phyloP scores from a whole-genome alignment of 2,888 invertebrate genomes.

The Smittia sp. region DNA sequence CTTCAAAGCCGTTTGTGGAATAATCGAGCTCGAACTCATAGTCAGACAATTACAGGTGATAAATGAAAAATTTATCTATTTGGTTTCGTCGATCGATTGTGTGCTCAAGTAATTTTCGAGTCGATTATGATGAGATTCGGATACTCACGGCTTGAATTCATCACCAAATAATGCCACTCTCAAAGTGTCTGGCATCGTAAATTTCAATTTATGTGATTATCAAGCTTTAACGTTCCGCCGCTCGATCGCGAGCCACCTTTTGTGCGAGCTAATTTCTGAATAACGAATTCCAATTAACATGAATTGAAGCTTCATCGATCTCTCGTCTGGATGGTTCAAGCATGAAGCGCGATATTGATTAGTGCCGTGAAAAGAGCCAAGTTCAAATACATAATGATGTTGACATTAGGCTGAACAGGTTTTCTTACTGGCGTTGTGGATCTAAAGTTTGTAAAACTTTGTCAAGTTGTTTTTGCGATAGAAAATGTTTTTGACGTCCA shows the following conservation, averaged over 20 bases:
- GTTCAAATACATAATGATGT: constrained; percentile 7
- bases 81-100: background rate
- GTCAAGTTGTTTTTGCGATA: no score
- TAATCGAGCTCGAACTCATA: background rate
- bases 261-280: constrained; percentile 17
- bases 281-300: constrained; percentile 12
- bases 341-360: constrained; percentile 9
- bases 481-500: no score
- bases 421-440: no score
- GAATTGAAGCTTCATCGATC: constrained; percentile 7
- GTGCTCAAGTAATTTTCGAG: background rate
- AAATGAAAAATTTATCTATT: constrained; percentile 1
- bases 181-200: constrained; percentile 2
- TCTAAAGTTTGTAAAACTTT: no score
- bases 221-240: background rate
- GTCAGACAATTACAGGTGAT: constrained; percentile 19
- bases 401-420: background rate
- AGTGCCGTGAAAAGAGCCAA: constrained; percentile 8
- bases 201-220: constrained; percentile 9
- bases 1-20: background rate
- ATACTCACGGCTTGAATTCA: background rate
- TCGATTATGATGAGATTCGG: constrained; percentile 10
- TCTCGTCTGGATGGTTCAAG: background rate
- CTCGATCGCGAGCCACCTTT: background rate
- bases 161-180: background rate